These are phyloP conservation scores for Orestias chungarensis DNA, from an alignment of 2,797 vertebrate species.

Conservation along the genomic window DNA sequence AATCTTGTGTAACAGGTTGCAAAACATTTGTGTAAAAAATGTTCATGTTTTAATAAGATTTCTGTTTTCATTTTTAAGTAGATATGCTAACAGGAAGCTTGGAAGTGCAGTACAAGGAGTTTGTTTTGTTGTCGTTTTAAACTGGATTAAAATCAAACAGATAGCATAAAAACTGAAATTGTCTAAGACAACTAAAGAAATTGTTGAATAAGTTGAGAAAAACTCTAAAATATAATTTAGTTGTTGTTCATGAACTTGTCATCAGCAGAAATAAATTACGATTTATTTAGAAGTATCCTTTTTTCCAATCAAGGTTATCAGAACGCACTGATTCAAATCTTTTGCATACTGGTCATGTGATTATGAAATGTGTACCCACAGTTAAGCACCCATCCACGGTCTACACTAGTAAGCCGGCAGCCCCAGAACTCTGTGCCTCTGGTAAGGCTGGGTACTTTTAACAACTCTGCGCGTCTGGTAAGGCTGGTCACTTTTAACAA, in stretches of 20 bases:
- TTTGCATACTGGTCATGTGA: constrained; percentile 22
- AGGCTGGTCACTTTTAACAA: too few relatives aligned
- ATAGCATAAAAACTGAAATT: neutral
- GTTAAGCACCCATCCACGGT: too few relatives aligned
- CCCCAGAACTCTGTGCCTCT: too few relatives aligned
- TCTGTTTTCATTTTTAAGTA: neutral
- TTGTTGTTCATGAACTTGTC: neutral
- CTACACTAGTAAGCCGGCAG: too few relatives aligned
- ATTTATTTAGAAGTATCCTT: neutral
- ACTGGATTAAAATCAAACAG: neutral
- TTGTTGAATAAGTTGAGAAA: neutral
- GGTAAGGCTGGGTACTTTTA: too few relatives aligned
- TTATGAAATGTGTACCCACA: too few relatives aligned
- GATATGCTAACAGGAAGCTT: neutral
- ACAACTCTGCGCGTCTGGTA: too few relatives aligned
- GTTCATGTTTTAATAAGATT: neutral
- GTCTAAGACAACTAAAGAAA: neutral
- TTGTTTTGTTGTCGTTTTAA: neutral
- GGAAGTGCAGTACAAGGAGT: neutral
- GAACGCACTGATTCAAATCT: constrained; percentile 9
- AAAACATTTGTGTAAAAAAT: neutral
- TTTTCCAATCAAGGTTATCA: neutral
- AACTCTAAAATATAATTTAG: neutral
- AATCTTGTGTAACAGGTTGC: neutral
- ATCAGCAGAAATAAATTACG: neutral